phyloP scores from a whole-genome alignment of 2,113 vertebrate species.

The Sciurus niger region DNA sequence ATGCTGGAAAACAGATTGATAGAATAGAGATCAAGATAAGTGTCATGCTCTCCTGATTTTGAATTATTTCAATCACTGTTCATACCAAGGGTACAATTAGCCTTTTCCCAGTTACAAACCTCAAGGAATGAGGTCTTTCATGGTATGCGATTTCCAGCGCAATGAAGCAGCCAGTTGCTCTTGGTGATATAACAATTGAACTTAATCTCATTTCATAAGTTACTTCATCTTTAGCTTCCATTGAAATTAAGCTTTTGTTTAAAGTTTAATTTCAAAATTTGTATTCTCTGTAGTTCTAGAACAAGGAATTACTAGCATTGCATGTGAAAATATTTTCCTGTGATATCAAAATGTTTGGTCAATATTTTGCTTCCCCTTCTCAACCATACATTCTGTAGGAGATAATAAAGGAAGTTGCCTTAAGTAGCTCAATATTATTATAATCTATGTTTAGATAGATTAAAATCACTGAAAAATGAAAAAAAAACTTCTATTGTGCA shows the following conservation, averaged over 20 bases:
- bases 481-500: not conserved
- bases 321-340: not conserved
- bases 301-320: not conserved
- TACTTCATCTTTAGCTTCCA: not conserved
- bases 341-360: not conserved
- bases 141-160: rapidly evolving
- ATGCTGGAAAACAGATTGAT: not conserved
- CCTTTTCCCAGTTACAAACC: rapidly evolving
- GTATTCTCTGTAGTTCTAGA: not conserved
- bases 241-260: not conserved
- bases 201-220: not conserved
- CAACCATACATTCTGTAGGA: not conserved
- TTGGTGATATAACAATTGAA: not conserved
- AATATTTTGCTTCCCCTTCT: not conserved
- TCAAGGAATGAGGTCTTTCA: not conserved
- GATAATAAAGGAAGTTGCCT: not conserved
- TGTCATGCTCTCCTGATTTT: not conserved
- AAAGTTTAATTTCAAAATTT: not conserved
- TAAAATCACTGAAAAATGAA: not conserved
- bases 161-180: rapidly evolving
- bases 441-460: not conserved
- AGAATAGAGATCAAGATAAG: not conserved
- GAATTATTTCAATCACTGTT: not conserved
- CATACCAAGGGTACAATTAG: not conserved
- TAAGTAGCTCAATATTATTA: not conserved